Evolutionary conservation across 2,113 vertebrate genomes (phyloP).

Genomic region (Arvicanthis niloticus): DNA sequence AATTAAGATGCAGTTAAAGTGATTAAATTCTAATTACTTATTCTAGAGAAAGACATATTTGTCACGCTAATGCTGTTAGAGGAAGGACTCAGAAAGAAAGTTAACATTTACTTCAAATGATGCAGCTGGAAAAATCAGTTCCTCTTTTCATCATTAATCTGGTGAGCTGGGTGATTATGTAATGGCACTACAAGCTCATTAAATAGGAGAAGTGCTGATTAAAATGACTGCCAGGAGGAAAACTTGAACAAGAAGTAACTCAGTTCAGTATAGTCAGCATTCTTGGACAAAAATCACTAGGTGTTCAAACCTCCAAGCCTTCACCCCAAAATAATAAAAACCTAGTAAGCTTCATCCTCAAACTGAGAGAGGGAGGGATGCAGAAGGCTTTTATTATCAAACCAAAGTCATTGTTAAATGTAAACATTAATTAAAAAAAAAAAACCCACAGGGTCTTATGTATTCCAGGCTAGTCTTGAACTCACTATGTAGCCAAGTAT

Average conservation of each 20-base stretch:
- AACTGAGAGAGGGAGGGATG: not conserved
- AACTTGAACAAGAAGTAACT: slow-evolving; percentile 59
- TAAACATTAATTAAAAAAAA: not conserved
- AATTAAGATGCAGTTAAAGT: slow-evolving; percentile 90
- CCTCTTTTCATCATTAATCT: slow-evolving; percentile 85
- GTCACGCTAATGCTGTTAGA: slow-evolving; percentile 87
- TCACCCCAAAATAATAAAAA: not conserved
- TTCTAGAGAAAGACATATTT: slow-evolving; percentile 87
- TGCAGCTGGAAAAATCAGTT: slow-evolving; percentile 81
- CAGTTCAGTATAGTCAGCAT: not conserved
- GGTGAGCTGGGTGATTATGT: slow-evolving; percentile 70
- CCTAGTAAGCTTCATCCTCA: not conserved
- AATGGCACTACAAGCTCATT: slow-evolving; percentile 65
- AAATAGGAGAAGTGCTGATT: slow-evolving; percentile 70
- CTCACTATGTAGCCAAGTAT: not conserved
- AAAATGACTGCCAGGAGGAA: slow-evolving; percentile 62
- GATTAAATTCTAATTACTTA: slow-evolving; percentile 90
- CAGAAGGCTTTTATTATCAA: not conserved
- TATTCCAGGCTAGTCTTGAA: not conserved
- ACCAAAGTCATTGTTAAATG: slow-evolving; percentile 1
- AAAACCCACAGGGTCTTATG: not conserved
- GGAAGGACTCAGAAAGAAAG: slow-evolving; percentile 85
- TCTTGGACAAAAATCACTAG: slow-evolving; percentile 13
- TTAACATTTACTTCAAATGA: slow-evolving; percentile 84
- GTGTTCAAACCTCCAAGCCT: not conserved